Base-by-base conservation (phyloP, 2,888 invertebrate genomes). In the Napeogenes inachia region DNA sequence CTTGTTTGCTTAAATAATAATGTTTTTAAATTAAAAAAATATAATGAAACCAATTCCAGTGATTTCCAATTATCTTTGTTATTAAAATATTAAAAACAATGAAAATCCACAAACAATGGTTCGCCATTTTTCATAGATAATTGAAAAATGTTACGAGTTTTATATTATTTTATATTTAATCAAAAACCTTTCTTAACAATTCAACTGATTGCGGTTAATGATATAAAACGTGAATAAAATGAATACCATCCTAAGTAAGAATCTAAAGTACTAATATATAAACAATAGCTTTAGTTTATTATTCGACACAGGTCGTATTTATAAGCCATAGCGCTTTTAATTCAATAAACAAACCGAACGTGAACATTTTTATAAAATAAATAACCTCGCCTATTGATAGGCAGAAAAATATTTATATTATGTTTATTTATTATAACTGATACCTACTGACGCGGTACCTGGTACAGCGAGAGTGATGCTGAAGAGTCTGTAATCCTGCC, bases 301-400 rank as follows among this genome's bases (percentile, higher is more conserved):
- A 50, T 50, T 50, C 50, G 50, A 50, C 21, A 30, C 50, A 30
- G 50, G 50, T 50, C 21, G n/a, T 50, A 30, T 50, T 50, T 50
- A 50, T 50, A 50, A 50, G 50, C 50, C 21, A 30, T 50, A 50
- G 50, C 50, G 50, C 50, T 50, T 50, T 50, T 50, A 50, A 50
- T 50, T 50, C 50, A 50, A 50, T 50, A 50, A 50, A 50, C 50
- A 50, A 50, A 50, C 50, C 3, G 50, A 30, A 50, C 50, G 50
- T 50, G 50, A 50, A 30, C 50, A 50, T 50, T 50, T 50, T 50
- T 50, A 30, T 50, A 50, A 50, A 30, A 30, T 50, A 50, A 13
- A 50, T 50, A 50, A 30, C 30, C 50, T 30, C 30, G 50, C 3
- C 30, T 50, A 30, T 50, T 50, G 30, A 50, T 50, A 50, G 50